phyloP scores from a whole-genome alignment of 2,797 vertebrate species.

The Ptychobarbus kaznakovi region DNA sequence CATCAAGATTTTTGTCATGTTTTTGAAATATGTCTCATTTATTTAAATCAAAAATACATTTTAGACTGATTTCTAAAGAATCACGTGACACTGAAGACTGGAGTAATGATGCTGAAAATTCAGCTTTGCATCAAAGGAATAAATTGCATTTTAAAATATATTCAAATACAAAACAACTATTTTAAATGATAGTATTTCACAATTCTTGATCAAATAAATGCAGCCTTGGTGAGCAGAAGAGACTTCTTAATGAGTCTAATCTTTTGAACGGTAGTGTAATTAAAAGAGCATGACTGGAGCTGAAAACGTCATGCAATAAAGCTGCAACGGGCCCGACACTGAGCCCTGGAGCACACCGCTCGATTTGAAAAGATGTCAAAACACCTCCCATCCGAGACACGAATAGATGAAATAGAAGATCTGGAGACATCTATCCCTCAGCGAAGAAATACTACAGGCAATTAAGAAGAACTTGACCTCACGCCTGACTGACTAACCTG shows the following conservation, averaged over 20 bases:
- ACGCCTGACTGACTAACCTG: constrained; percentile 52
- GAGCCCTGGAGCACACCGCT: constrained; percentile 11
- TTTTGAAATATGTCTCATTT: background rate
- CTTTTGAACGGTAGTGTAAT: background rate
- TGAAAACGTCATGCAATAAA: background rate
- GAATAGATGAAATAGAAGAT: constrained; percentile 20
- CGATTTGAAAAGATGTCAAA: background rate
- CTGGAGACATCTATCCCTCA: background rate
- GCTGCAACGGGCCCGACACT: background rate
- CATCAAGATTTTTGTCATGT: background rate
- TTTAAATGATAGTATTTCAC: background rate
- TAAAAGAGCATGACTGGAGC: background rate
- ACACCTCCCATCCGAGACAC: constrained; percentile 12
- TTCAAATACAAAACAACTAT: background rate
- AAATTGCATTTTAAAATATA: background rate
- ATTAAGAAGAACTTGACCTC: constrained; percentile 39
- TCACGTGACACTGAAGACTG: background rate
- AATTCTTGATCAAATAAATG: background rate
- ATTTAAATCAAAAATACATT: background rate
- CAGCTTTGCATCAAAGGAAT: background rate
- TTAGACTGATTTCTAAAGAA: background rate
- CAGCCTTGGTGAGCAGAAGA: background rate
- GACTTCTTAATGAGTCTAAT: background rate
- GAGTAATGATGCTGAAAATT: background rate
- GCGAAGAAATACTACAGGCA: constrained; percentile 17